phyloP scores from a whole-genome alignment of 2,113 vertebrate genomes.

The Pteropus alecto region DNA sequence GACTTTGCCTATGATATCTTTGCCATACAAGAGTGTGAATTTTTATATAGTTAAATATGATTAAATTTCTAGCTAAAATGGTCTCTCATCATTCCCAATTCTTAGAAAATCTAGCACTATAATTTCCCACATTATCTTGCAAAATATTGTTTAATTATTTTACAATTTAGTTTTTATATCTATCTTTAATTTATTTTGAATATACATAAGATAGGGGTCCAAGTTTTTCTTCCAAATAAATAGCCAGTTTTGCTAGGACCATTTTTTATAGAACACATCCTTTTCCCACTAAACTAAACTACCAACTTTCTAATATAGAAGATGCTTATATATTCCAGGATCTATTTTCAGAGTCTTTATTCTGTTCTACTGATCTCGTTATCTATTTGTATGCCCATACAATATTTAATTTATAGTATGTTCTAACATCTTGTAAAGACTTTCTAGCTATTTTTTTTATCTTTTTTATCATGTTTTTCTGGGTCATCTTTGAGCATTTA shows the following conservation, averaged over 20 bases:
- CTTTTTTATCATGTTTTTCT: neutral
- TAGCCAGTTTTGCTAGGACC: neutral
- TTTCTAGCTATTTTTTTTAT: neutral
- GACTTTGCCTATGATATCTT: neutral
- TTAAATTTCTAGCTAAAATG: constrained; percentile 10
- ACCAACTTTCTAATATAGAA: neutral
- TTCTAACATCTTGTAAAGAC: neutral
- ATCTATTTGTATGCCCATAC: neutral
- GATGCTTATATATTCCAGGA: neutral
- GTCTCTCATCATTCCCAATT: neutral
- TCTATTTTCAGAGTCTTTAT: neutral
- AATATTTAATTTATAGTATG: constrained; percentile 15
- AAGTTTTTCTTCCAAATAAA: constrained; percentile 16
- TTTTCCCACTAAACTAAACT: constrained; percentile 12
- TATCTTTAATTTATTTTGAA: neutral
- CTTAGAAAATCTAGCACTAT: constrained; percentile 25
- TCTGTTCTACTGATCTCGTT: neutral
- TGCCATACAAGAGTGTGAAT: neutral
- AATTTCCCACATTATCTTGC: neutral
- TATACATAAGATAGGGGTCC: neutral
- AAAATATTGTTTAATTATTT: constrained; percentile 2
- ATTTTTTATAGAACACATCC: neutral
- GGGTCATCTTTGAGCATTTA: neutral
- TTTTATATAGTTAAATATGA: neutral
- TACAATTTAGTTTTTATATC: neutral